Evolutionary conservation across 1,140 invertebrate species (phyloP).

Genomic region (Oncopodura yosiiana): DNA sequence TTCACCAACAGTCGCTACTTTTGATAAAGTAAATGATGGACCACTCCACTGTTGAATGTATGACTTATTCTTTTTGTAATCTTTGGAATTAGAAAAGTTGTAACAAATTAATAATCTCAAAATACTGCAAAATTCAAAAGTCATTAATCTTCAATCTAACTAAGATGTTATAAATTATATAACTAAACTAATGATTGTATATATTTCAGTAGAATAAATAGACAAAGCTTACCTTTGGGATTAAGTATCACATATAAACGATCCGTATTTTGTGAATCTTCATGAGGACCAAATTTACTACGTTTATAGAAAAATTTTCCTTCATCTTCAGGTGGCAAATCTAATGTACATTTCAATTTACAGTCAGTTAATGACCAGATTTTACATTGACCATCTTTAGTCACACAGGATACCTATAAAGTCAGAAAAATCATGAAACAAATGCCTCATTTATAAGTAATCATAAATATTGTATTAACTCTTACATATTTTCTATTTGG

Average conservation of each 20-base stretch:
- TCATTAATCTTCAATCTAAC: slow-evolving; percentile 9
- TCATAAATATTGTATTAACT: background rate
- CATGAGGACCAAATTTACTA: slow-evolving; percentile 47
- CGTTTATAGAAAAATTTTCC: slow-evolving; percentile 73
- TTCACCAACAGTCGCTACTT: slow-evolving; percentile 36
- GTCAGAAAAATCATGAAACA: background rate
- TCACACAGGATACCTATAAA: slow-evolving; percentile 62
- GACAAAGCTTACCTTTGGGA: slow-evolving; percentile 15
- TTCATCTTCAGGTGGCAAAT: slow-evolving; percentile 58
- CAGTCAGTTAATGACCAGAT: slow-evolving; percentile 64
- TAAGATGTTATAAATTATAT: too few species aligned
- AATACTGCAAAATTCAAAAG: slow-evolving; percentile 56
- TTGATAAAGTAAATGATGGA: slow-evolving; percentile 46
- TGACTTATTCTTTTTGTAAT: slow-evolving; percentile 48
- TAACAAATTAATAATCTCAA: slow-evolving; percentile 62
- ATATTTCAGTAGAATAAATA: slow-evolving; percentile 10
- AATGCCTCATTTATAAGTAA: background rate
- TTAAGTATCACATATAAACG: slow-evolving; percentile 30
- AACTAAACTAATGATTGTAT: slow-evolving; percentile 20
- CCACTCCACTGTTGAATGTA: slow-evolving; percentile 57
- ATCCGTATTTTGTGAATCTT: slow-evolving; percentile 19
- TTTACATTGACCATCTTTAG: slow-evolving; percentile 71
- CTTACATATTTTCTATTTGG: slow-evolving; percentile 55
- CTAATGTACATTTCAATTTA: slow-evolving; percentile 55
- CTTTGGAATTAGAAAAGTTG: slow-evolving; percentile 67